Base-by-base conservation (phyloP, 2,888 invertebrate species). In the Tholera decimalis region DNA sequence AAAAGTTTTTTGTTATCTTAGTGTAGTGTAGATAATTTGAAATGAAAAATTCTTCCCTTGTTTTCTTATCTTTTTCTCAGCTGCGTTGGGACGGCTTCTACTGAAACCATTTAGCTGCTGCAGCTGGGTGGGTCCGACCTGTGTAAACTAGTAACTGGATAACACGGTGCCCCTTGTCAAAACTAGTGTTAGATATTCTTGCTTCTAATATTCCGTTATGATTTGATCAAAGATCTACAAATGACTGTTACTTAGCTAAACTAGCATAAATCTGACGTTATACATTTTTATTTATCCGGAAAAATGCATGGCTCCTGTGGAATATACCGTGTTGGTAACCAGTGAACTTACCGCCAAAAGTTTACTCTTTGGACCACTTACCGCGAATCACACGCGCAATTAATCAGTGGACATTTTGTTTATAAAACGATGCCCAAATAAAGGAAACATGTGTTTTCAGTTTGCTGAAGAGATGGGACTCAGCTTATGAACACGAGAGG, bases 401-500 rank as follows among this genome's bases (percentile, higher is more conserved):
- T 85, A 89, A 83, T 89, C 85, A 83, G 84, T 85, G 82, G 75
- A 73, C 78, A 76, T 83, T 80, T 82, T 88, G 82, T 87, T 86
- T 87, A 84, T 82, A 85, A 84, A 84, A 78, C 73, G 77, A 64
- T 80, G 79, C 65, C 81, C 83, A 82, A 83, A 83, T 77, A 80
- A 75, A 73, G 76, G 70, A 73, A 79, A 85, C 85, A 86, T 83
- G 72, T 88, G 86, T 85, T 83, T 81, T 79, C 35, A 78, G 81
- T 84, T 81, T 79, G 47, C 63, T 65, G 60, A 80, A 79, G 80
- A 73, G 76, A 80, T 77, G 76, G 75, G 76, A 73, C 63, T 57
- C 71, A 26, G 63, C 61, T 79, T 73, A 69, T 72, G 58, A 62
- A 69, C 64, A 74, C 39, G 55, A 49, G 24, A 70, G 50, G 51